Evolutionary conservation across 2,113 vertebrate genomes (phyloP).

Genomic region (Brachyhypopomus gauderio): DNA sequence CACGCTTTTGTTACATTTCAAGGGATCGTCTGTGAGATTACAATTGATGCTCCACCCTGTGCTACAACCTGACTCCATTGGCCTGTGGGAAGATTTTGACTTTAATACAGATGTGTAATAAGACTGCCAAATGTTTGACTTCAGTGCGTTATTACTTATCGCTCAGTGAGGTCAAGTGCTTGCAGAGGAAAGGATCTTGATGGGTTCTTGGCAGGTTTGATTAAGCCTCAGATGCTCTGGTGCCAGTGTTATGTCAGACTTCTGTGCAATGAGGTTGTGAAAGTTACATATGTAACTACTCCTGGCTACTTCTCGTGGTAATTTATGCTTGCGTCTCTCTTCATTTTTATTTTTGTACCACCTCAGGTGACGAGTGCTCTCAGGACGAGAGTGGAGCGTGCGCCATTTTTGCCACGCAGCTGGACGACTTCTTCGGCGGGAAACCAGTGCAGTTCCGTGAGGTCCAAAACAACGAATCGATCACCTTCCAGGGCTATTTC

Average conservation of each 20-base stretch:
- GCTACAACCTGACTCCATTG: background rate
- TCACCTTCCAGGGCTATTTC: constrained; percentile 88
- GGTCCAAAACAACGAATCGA: constrained; percentile 87
- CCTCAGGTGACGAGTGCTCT: constrained; percentile 85
- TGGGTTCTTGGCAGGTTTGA: background rate
- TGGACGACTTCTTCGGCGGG: constrained; percentile 91
- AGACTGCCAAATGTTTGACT: background rate
- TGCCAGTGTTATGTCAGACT: background rate
- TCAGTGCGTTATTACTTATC: background rate
- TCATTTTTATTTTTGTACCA: constrained; percentile 26
- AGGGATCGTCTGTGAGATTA: background rate
- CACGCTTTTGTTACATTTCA: background rate
- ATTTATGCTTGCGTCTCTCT: background rate
- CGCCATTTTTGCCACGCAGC: constrained; percentile 89
- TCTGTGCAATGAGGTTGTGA: background rate
- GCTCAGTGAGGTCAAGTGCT: constrained; percentile 14
- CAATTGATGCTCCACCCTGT: background rate
- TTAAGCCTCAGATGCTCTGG: background rate
- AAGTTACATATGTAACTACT: background rate
- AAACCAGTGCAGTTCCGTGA: constrained; percentile 90
- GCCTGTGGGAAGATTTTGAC: no score
- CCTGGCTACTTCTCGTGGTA: background rate
- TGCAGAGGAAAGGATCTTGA: constrained; percentile 38
- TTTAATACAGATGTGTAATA: no score
- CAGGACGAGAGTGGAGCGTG: constrained; percentile 91